Percentiles rank a stretch among this genome's conserved stretches.
These are phyloP conservation scores for Marisa cornuarietis DNA, from an alignment of 1,140 invertebrate genomes.

Conservation along the genomic window DNA sequence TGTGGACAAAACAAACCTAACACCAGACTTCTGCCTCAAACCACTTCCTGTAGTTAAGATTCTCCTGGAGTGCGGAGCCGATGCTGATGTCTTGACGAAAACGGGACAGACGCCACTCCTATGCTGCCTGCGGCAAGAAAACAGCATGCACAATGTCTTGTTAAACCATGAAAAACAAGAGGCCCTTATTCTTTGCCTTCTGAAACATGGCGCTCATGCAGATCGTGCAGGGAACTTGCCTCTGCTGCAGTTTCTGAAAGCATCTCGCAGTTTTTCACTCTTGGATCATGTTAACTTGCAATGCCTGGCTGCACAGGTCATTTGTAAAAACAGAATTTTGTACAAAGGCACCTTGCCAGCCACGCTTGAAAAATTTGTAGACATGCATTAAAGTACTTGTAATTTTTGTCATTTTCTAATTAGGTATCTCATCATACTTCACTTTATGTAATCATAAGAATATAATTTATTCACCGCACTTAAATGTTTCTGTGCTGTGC, in stretches of 20 bases:
- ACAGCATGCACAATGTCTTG: conserved; percentile 4
- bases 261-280: conserved; percentile 75
- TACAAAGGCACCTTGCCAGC: conserved; percentile 69
- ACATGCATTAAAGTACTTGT: no score
- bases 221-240: conserved; percentile 76
- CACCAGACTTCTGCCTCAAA: conserved; percentile 42
- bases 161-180: conserved; percentile 74
- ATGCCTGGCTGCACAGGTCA: conserved; percentile 81
- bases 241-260: conserved; percentile 74
- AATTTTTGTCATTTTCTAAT: no score
- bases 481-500: no score
- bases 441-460: no score
- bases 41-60: conserved; percentile 43
- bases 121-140: conserved; percentile 23
- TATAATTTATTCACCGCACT: no score
- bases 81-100: conserved; percentile 39
- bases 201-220: conserved; percentile 77
- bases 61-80: conserved; percentile 41
- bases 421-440: no score
- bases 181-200: conserved; percentile 76
- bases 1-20: conserved; percentile 37
- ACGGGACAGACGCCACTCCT: conserved; percentile 42
- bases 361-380: no score
- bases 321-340: conserved; percentile 75
- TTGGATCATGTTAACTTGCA: conserved; percentile 78